Base-by-base conservation (phyloP, 2,888 invertebrate species). In the Plebejus argus region DNA sequence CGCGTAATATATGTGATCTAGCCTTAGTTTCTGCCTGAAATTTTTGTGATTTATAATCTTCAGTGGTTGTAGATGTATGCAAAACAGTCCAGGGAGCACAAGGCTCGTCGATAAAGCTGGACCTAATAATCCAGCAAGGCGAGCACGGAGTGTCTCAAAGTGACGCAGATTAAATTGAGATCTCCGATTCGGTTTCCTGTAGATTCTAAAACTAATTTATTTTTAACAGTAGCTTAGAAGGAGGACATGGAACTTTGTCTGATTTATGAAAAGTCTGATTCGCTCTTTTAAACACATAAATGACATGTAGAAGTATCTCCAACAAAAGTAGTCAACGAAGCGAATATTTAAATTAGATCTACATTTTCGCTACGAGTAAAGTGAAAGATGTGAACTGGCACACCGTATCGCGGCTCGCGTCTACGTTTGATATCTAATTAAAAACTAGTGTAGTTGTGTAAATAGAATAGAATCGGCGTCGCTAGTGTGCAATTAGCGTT, bases 111-210 rank as follows among this genome's bases (percentile, higher is more conserved):
- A 93, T 93, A 92, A 92, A 93, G 94, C 93, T 92, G 93, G 93
- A 91, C 93, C 93, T 92, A 92, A 93, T 91, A 83, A 88, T 88
- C 87, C 88, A 90, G 90, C 90, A 91, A 90, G 90, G 91, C 90
- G 90, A 87, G 87, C 88, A 89, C 87, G 89, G 90, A 91, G 90
- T 89, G 89, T 91, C 89, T 91, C 89, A 88, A 84, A 84, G 87
- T 87, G 88, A 86, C 90, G 88, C 89, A 86, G 66, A 89, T 86
- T 86, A 88, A 89, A 88, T 88, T 89, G 89, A 93, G 94, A 93
- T 93, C 93, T 94, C 94, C 93, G 91, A 90, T 91, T 93, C 90
- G 91, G 93, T 93, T 93, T 94, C 94, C 94, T 94, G 89, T 93
- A 94, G 93, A 90, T 90, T 92, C 90, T 92, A 92, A 90, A 88